A percentile compares a stretch with the other conserved stretches of the same genome.
These are phyloP conservation scores for Zapornia atra DNA, from an alignment of 2,113 vertebrate species.

Conservation along the genomic window DNA sequence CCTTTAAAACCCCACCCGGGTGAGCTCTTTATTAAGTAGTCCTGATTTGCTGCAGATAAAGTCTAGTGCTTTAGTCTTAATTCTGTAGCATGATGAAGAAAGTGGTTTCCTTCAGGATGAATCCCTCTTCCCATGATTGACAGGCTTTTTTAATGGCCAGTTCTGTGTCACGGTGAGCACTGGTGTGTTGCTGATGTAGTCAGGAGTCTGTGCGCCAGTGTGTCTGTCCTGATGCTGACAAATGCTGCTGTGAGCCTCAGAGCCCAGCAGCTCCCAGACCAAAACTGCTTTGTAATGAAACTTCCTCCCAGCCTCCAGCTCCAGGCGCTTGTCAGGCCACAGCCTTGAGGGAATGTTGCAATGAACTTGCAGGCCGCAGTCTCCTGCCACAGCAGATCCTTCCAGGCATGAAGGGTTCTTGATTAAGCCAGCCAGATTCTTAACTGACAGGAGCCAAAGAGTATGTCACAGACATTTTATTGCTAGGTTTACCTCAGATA, in stretches of 20 bases:
- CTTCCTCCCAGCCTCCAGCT: neutral
- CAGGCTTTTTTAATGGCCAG: accelerated
- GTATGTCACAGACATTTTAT: neutral
- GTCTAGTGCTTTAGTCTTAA: neutral
- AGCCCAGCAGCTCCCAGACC: neutral
- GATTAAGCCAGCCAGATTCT: neutral
- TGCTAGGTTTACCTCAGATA: slow-evolving; percentile 24
- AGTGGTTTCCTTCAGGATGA: neutral
- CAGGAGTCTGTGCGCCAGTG: accelerated
- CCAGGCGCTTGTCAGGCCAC: accelerated
- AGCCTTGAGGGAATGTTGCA: neutral
- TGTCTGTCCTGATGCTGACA: neutral
- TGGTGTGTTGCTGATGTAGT: neutral
- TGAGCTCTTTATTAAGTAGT: neutral
- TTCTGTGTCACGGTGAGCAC: neutral
- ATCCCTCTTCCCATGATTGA: accelerated
- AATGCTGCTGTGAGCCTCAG: accelerated
- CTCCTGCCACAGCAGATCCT: neutral
- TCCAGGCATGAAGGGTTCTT: neutral
- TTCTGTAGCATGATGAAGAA: neutral
- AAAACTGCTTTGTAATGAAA: neutral
- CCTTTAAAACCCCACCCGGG: neutral
- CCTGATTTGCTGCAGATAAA: neutral
- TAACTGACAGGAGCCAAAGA: neutral
- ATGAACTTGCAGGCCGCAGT: neutral